Percentiles rank a stretch among this genome's conserved stretches.
phyloP scores from a whole-genome alignment of 1,140 invertebrate genomes.

The Belonocnema kinseyi region DNA sequence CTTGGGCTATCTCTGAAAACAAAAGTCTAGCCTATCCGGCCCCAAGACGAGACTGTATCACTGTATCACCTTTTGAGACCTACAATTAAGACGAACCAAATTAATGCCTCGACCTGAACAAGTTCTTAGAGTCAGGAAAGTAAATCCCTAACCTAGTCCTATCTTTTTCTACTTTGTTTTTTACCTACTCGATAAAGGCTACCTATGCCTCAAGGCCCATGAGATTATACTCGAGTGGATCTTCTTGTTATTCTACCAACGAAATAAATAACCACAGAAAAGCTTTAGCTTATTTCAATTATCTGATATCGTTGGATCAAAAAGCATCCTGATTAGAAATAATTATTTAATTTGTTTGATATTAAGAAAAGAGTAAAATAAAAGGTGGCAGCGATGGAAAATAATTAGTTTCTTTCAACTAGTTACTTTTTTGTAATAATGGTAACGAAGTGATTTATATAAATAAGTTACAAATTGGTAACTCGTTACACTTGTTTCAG shows the following conservation, averaged over 20 bases:
- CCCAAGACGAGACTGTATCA: neutral
- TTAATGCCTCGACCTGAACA: neutral
- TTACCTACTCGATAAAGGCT: neutral
- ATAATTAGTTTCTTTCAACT: too few relatives aligned
- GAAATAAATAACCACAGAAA: slow-evolving; percentile 5
- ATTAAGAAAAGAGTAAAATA: neutral
- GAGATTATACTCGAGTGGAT: slow-evolving; percentile 34
- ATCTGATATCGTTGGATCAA: neutral
- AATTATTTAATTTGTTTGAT: slow-evolving; percentile 27
- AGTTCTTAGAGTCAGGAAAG: neutral
- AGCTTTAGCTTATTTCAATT: neutral
- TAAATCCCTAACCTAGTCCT: neutral
- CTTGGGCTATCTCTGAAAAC: too few relatives aligned
- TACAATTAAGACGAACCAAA: neutral
- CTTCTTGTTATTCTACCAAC: neutral
- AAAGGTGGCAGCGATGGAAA: too few relatives aligned
- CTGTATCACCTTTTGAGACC: slow-evolving; percentile 12
- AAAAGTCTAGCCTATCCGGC: neutral
- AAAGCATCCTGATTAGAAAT: neutral
- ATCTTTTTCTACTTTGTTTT: neutral
- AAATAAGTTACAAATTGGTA: too few relatives aligned
- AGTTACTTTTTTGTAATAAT: too few relatives aligned
- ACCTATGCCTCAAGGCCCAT: slow-evolving; percentile 9
- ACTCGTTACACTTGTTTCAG: too few relatives aligned
- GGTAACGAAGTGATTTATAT: too few relatives aligned